Conservation (phyloP, 2,797 vertebrate genomes). For the Gallinago stenura region DNA sequence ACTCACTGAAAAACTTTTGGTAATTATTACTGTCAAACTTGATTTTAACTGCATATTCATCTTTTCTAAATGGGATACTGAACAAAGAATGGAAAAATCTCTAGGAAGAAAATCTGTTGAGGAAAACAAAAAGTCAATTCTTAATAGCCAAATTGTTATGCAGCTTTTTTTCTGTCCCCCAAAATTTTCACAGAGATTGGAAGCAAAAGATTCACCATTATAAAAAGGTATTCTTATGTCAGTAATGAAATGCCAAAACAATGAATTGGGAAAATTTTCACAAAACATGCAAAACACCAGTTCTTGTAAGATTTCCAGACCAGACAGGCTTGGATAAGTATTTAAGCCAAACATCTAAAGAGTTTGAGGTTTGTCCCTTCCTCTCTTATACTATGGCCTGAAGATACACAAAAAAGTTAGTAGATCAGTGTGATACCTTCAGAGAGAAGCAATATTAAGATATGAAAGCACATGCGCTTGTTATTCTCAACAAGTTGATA, state of each 20-base stretch:
- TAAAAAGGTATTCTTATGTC: background rate
- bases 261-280: background rate
- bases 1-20: background rate
- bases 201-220: background rate
- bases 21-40: background rate
- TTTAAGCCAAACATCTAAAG: background rate
- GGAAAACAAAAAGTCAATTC: background rate
- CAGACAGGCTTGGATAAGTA: background rate
- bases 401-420: background rate
- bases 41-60: background rate
- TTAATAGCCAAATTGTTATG: background rate
- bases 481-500: background rate
- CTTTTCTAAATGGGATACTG: background rate
- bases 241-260: background rate
- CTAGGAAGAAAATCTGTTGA: background rate
- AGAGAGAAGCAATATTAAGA: background rate
- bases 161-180: background rate
- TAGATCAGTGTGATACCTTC: background rate
- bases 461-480: background rate
- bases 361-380: background rate
- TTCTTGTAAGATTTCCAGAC: background rate
- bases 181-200: background rate
- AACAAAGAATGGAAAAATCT: background rate
- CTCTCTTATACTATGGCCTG: background rate
- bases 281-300: background rate